A percentile compares a stretch with the other conserved stretches of the same genome.
Conservation (phyloP, 2,113 vertebrate species). For the Piliocolobus tephrosceles region DNA sequence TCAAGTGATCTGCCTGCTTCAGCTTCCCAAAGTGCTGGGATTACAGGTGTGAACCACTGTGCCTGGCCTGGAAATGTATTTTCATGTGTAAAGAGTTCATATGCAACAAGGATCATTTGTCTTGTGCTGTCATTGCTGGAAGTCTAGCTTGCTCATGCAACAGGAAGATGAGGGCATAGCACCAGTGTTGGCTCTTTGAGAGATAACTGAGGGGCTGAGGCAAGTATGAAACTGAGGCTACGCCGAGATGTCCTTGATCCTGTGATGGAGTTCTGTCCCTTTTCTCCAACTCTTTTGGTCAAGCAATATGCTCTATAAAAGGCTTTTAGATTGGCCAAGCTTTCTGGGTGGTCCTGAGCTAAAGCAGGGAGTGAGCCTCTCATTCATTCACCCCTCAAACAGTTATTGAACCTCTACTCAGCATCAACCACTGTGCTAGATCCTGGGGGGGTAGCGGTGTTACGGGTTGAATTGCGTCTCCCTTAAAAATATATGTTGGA, state of each 20-base stretch:
- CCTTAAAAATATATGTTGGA: too few relatives aligned
- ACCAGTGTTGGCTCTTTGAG: background rate
- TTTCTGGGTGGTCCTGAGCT: background rate
- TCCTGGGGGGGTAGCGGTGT: too few relatives aligned
- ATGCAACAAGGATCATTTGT: background rate
- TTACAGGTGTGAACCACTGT: too few relatives aligned
- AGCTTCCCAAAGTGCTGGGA: too few relatives aligned
- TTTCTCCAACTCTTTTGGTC: background rate
- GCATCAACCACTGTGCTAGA: background rate
- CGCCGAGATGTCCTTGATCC: background rate
- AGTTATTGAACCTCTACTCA: background rate
- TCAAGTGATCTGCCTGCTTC: too few relatives aligned
- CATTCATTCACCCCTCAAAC: background rate
- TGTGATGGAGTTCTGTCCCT: background rate
- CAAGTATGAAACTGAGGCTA: background rate
- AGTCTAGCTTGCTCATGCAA: background rate
- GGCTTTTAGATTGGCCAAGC: background rate
- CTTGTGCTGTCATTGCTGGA: background rate
- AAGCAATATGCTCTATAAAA: background rate
- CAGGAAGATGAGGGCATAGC: background rate
- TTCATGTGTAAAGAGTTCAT: background rate
- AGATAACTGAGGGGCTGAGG: background rate
- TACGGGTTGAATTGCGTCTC: background rate
- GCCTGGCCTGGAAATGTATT: background rate
- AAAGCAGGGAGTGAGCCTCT: background rate